phyloP scores from a whole-genome alignment of 2,797 vertebrate species.

The Eulemur rubriventer region DNA sequence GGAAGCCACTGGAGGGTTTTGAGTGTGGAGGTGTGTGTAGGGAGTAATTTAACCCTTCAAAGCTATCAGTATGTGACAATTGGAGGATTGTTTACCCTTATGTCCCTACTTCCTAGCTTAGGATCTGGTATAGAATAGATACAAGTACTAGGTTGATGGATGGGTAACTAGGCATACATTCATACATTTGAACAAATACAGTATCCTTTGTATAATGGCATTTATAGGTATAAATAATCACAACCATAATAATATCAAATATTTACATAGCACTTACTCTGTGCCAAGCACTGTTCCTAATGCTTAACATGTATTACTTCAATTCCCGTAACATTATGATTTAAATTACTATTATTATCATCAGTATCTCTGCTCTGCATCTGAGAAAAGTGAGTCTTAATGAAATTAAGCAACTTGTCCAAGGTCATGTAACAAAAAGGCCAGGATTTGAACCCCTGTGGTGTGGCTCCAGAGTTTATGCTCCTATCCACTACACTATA shows the following conservation, averaged over 20 bases:
- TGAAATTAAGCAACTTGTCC: background rate
- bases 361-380: background rate
- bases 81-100: background rate
- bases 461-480: background rate
- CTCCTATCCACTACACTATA: background rate
- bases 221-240: background rate
- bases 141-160: background rate
- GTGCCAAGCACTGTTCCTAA: background rate
- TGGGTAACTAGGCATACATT: background rate
- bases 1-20: background rate
- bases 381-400: background rate
- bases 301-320: background rate
- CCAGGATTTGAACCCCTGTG: background rate
- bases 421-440: background rate
- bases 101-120: background rate
- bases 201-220: background rate
- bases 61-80: background rate
- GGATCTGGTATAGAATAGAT: background rate
- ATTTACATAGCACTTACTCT: background rate
- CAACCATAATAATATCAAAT: background rate
- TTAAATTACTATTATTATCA: background rate
- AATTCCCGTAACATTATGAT: background rate
- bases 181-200: background rate
- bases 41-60: background rate
- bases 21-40: background rate